A percentile compares a stretch with the other conserved stretches of the same genome.
Conservation (phyloP, 2,113 vertebrate species). For the Crocuta crocuta region DNA sequence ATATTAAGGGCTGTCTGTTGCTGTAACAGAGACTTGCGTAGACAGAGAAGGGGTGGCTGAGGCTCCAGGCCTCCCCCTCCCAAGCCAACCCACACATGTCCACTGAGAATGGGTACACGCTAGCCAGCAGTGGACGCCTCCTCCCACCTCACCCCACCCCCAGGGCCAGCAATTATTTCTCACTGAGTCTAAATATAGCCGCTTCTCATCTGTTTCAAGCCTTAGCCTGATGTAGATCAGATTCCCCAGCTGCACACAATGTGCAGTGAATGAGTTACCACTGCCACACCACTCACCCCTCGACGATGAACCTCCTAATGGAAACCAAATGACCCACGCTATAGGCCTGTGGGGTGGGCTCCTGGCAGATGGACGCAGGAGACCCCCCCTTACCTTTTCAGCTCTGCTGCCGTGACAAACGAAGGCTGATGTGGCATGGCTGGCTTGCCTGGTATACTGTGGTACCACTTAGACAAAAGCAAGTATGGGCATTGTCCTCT, state of each 20-base stretch:
- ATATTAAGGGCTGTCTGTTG: background rate
- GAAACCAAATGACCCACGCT: constrained; percentile 15
- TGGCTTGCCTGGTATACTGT: background rate
- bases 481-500: background rate
- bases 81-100: too few species aligned
- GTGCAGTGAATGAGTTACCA: background rate
- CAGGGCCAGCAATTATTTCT: background rate
- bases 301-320: background rate
- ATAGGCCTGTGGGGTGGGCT: background rate
- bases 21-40: background rate
- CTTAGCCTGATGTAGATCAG: background rate
- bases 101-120: background rate
- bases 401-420: background rate
- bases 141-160: background rate
- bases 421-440: fast-evolving
- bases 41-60: background rate
- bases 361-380: background rate
- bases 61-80: background rate
- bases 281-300: background rate
- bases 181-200: background rate
- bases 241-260: background rate
- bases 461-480: background rate
- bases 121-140: background rate
- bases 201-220: background rate
- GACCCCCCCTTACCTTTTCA: background rate